A percentile compares a stretch with the other conserved stretches of the same genome.
These are phyloP conservation scores for Sycophaga agraensis DNA, from an alignment of 1,140 invertebrate species.

Conservation along the genomic window DNA sequence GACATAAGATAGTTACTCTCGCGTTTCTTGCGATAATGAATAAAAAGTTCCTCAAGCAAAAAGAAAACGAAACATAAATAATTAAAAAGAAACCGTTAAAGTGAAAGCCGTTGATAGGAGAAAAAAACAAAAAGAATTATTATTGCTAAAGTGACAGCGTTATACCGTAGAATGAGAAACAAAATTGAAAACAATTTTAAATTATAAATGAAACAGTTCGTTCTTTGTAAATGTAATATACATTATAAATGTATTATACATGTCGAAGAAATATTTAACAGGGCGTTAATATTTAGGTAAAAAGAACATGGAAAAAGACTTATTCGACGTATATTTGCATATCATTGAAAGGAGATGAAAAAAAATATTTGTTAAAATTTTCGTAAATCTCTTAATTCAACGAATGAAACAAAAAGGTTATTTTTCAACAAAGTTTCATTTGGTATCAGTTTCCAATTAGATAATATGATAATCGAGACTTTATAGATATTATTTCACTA, in stretches of 20 bases:
- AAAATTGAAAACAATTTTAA: slow-evolving; percentile 16
- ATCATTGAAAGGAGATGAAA: not conserved
- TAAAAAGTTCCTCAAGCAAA: slow-evolving; percentile 29
- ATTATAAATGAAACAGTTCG: slow-evolving; percentile 11
- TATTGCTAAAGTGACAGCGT: slow-evolving; percentile 23
- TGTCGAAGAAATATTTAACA: slow-evolving; percentile 21
- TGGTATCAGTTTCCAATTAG: no score
- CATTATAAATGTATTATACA: no score
- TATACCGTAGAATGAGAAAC: slow-evolving; percentile 14
- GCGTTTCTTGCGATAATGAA: slow-evolving; percentile 25
- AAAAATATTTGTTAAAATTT: slow-evolving; percentile 11
- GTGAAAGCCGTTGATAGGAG: slow-evolving; percentile 21
- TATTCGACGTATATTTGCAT: slow-evolving; percentile 25
- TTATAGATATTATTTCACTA: no score
- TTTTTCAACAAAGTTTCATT: no score
- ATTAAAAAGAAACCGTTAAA: slow-evolving; percentile 23
- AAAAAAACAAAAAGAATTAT: slow-evolving; percentile 21
- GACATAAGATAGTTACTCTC: slow-evolving; percentile 30
- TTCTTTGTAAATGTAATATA: slow-evolving; percentile 24
- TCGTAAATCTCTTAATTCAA: not conserved
- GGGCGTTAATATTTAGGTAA: slow-evolving; percentile 23
- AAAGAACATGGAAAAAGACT: not conserved
- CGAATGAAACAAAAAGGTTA: no score
- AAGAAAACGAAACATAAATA: slow-evolving; percentile 2
- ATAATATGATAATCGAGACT: no score